Evolutionary conservation across 2,888 invertebrate genomes (phyloP), one percentile per base, ranked within the genome.

Genomic region (Heliconius ethilla): DNA sequence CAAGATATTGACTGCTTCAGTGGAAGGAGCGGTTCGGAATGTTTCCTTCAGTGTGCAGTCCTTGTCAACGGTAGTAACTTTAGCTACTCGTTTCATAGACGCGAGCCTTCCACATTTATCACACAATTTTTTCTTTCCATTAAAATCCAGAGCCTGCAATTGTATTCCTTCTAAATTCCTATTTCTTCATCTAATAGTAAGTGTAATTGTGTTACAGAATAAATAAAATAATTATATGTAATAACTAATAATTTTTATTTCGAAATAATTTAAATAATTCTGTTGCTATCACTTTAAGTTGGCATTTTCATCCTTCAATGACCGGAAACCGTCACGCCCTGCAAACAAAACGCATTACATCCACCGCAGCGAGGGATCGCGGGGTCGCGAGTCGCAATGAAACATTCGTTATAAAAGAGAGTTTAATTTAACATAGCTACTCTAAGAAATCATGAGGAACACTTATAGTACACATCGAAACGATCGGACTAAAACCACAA

Each of bases 71-170:
- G 86, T 92, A 4, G 79, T 94, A 40, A 92, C 91, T 22, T 82
- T 92, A 1, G 94, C 93, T 81, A 85, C 87, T 1, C 88, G 82
- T 77, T 95, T 94, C 70, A 84, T 93, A 29, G 93, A 94, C 79
- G 84, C 87, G n/a, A 90, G 90, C 37, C 88, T 95, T 78, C 96
- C 97, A 27, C 95, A 95, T 79, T 91, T 97, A 76, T 97, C 97
- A 2, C 94, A 95, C 82, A 96, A 97, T 87, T 97, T 97, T 87
- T 97, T 97, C 88, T 96, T 97, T 86, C 97, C 97, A 1, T 96
- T 89, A 89, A 55, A 92, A 88, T 82, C 72, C 84, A 84, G 77
- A 84, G 82, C 70, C 79, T 72, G 37, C 37, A 66, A 65, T 15
- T 22, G 25, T 59, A 55, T 15, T 37, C 25, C 65, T 27, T 2